Base-by-base conservation (phyloP, 2,888 invertebrate genomes). In the Trissonchulus latispiculum region DNA sequence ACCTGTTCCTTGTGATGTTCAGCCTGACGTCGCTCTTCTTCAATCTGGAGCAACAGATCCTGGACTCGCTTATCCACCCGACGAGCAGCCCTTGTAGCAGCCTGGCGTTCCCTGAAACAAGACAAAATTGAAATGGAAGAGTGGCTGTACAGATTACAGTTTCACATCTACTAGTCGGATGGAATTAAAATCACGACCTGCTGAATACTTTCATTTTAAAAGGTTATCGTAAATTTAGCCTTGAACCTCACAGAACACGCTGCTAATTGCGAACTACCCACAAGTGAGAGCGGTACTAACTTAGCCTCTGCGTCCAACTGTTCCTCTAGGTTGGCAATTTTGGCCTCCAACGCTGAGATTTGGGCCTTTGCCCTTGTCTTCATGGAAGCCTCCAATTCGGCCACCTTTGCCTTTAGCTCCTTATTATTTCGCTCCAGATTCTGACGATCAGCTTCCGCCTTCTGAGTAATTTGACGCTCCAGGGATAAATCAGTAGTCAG, bases 1-100 rank as follows among this genome's bases (percentile, higher is more conserved):
- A 94, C 92, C 88, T 96, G 95, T 84, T 97, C 97, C 87, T 97
- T 97, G 86, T 92, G 94, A 86, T 96, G 96, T 84, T 99, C 97
- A 72, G 94, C 92, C 83, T 94, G 93, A 76, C 97, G 87, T 77
- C 95, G 87, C 85, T 99, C 97, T 84, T 99, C 97, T 83, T 99
- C 99, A 78, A 95, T 87, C 85, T 96, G 95, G 83, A 95, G 88
- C 31, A 78, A 76, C 32, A 84, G 75, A 74, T 99, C 99, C 86
- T 95, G 95, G 83, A 95, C 85, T 82, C 92, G 93, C 88, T 97
- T 99, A 84, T 99, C 97, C 80, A 94, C 87, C 83, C 95, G 93
- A 74, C 96, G 88, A 80, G 91, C 91, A 32, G 89, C 88, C 85
- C 95, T 93, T 83, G 92, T 92, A 81, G 93, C 91, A 35, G 90